Percentiles rank a stretch among this genome's conserved stretches.
Conservation (phyloP, 23 tunicate species). For the Ciona savignyi region DNA sequence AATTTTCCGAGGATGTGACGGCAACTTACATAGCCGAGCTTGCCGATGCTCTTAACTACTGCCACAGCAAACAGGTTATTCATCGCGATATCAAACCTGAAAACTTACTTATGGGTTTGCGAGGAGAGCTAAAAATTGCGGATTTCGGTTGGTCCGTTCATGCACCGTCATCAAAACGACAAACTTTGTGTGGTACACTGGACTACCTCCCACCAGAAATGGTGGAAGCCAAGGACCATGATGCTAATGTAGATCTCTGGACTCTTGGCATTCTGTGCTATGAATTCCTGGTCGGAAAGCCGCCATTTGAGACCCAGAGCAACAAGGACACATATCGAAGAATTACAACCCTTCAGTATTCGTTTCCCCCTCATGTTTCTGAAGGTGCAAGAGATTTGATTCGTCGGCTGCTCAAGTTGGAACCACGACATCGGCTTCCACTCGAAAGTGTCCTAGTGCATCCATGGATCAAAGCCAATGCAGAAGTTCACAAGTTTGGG, state of each 20-base stretch:
- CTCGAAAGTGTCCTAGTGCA: slow-evolving; percentile 65
- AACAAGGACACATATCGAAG: slow-evolving; percentile 69
- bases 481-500: slow-evolving; percentile 75
- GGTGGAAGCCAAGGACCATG: slow-evolving; percentile 76
- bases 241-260: slow-evolving; percentile 79
- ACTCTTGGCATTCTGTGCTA: slow-evolving; percentile 96
- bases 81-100: slow-evolving; percentile 97
- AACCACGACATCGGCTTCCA: slow-evolving; percentile 61
- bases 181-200: slow-evolving; percentile 92
- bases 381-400: slow-evolving; percentile 87
- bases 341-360: slow-evolving; percentile 56
- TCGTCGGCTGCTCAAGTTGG: slow-evolving; percentile 35
- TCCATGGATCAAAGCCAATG: slow-evolving; percentile 86
- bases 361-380: slow-evolving; percentile 67
- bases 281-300: slow-evolving; percentile 88
- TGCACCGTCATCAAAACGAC: slow-evolving; percentile 76
- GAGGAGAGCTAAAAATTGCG: slow-evolving; percentile 89
- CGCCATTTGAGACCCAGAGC: slow-evolving; percentile 75
- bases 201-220: slow-evolving; percentile 98
- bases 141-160: slow-evolving; percentile 99
- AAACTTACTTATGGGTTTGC: slow-evolving; percentile 87
- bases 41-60: slow-evolving; percentile 89
- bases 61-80: slow-evolving; percentile 88
- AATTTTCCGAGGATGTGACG: slow-evolving; percentile 58
- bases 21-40: slow-evolving; percentile 88